A percentile compares a stretch with the other conserved stretches of the same genome.
These are phyloP conservation scores for Parazoanthus atlanticus DNA, from an alignment of 92 coral and sea anemone genomes.

Conservation along the genomic window DNA sequence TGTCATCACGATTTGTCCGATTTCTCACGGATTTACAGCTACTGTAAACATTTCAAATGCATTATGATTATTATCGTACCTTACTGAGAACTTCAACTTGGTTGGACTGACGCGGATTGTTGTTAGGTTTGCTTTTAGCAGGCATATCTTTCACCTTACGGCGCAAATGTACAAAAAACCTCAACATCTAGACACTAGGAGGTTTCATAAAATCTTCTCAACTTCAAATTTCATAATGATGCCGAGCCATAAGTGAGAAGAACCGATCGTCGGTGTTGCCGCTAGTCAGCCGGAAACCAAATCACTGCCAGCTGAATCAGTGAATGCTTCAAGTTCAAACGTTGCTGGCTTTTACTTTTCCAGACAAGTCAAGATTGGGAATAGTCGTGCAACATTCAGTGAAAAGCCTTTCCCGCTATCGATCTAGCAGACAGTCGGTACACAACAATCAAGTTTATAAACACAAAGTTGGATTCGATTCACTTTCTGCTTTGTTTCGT, in stretches of 20 bases:
- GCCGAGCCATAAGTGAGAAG: neutral
- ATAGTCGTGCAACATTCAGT: neutral
- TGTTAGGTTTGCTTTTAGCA: neutral
- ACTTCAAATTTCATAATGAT: neutral
- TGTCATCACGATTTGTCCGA: neutral
- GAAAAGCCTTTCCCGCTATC: neutral
- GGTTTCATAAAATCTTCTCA: neutral
- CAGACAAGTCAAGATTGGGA: neutral
- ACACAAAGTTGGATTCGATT: neutral
- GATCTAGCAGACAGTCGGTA: neutral
- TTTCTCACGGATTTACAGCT: neutral
- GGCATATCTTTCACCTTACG: constrained; percentile 23
- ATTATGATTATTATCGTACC: neutral
- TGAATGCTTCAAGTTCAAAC: neutral
- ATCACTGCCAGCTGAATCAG: neutral
- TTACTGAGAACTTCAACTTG: neutral
- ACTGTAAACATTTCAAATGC: neutral
- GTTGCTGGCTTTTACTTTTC: neutral
- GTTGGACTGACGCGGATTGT: neutral
- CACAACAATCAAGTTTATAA: neutral
- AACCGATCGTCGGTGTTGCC: neutral
- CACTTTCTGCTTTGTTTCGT: neutral
- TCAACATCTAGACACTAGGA: neutral
- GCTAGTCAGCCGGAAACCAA: neutral
- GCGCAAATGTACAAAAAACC: neutral